These are phyloP conservation scores for Phainopepla nitens DNA, from an alignment of 2,113 vertebrate species.

Conservation along the genomic window DNA sequence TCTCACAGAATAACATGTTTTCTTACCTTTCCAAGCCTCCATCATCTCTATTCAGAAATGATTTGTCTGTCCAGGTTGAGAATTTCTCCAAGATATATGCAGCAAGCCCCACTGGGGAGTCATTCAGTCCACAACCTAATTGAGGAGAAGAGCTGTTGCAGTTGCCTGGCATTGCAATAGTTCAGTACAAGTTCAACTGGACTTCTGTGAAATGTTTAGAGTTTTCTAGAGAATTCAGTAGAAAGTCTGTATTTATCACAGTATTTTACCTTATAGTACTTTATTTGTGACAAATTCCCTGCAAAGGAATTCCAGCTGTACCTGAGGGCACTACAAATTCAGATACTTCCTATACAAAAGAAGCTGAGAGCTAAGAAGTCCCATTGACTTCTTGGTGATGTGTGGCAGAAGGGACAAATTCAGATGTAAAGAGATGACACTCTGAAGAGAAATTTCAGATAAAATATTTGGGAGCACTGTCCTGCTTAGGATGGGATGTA, in stretches of 20 bases:
- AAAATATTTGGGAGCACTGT: neutral
- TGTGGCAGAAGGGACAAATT: neutral
- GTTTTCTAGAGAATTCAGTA: neutral
- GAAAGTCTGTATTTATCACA: neutral
- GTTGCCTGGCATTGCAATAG: neutral
- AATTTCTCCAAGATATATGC: constrained; percentile 89
- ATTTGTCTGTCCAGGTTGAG: constrained; percentile 79
- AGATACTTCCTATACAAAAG: neutral
- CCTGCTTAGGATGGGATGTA: neutral
- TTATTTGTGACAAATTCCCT: neutral
- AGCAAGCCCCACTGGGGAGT: constrained; percentile 84
- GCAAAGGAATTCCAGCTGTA: neutral
- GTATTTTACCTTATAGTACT: neutral
- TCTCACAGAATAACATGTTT: neutral
- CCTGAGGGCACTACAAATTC: no score
- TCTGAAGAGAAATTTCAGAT: neutral
- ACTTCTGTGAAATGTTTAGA: neutral
- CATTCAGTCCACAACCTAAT: constrained; percentile 82
- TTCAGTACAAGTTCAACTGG: neutral
- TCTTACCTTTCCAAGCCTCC: constrained; percentile 84
- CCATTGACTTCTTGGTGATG: neutral
- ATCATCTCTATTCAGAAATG: constrained; percentile 71
- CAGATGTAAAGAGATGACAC: neutral
- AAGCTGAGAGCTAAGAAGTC: neutral
- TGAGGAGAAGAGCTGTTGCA: neutral